These are phyloP conservation scores for zebrafish (Danio rerio) DNA, from an alignment of 2,113 vertebrate species.

Conservation along the genomic window GRCz12tu NC_133185.1:43396001-43396500, in stretches of 20 bases:
- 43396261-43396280: slow-evolving; percentile 84
- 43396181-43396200: slow-evolving; percentile 5
- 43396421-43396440: slow-evolving; percentile 40
- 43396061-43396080: slow-evolving; percentile 95
- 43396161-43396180: not conserved
- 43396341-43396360: slow-evolving; percentile 59
- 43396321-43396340: slow-evolving; percentile 78
- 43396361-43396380: slow-evolving; percentile 15
- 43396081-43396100: slow-evolving; percentile 98
- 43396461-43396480: slow-evolving; percentile 50
- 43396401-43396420: slow-evolving; percentile 59
- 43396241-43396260: slow-evolving; percentile 5
- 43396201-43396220: slow-evolving; percentile 14
- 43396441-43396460: slow-evolving; percentile 12
- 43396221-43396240: slow-evolving; percentile 7
- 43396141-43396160: not conserved
- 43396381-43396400: slow-evolving; percentile 49
- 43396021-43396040: slow-evolving; percentile 87
- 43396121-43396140: slow-evolving; percentile 79
- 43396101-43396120: slow-evolving; percentile 90
- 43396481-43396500: slow-evolving; percentile 59
- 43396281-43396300: slow-evolving; percentile 89
- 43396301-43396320: slow-evolving; percentile 74
- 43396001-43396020: slow-evolving; percentile 79
- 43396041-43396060: slow-evolving; percentile 91